Conservation (phyloP, 2,797 vertebrate species). For the Sebastes kiyomatsui region DNA sequence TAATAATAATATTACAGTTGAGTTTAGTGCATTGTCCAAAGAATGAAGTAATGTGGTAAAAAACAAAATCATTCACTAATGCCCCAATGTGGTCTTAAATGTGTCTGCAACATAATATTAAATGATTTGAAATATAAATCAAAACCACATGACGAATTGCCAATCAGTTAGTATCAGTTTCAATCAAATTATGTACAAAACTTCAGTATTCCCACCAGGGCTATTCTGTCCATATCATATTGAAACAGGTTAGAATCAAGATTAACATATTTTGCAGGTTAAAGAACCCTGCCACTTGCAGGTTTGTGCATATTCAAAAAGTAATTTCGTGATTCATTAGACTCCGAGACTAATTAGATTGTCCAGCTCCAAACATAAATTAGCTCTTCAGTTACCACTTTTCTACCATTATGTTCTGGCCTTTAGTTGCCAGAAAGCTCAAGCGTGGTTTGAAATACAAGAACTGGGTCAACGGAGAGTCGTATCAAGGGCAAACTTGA, state of each 20-base stretch:
- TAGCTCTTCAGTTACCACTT: background rate
- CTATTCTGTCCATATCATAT: background rate
- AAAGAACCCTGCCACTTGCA: background rate
- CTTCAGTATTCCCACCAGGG: background rate
- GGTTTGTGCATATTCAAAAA: background rate
- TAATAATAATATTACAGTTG: background rate
- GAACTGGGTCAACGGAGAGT: constrained; percentile 1
- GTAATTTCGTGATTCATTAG: background rate
- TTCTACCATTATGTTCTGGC: background rate
- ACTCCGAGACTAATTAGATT: background rate
- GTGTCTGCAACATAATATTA: background rate
- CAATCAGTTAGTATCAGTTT: background rate
- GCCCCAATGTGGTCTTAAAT: background rate
- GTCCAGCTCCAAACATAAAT: background rate
- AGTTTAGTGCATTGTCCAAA: background rate
- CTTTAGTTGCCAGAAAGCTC: background rate
- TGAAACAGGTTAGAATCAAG: background rate
- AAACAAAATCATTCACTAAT: background rate
- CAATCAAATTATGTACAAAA: background rate
- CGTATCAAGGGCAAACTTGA: constrained; percentile 1
- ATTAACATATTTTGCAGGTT: too few species aligned
- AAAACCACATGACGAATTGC: background rate
- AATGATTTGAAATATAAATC: background rate
- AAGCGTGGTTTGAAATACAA: background rate
- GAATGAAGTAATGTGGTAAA: background rate